Evolutionary conservation across 1,140 invertebrate genomes (phyloP).

Genomic region (Oppia nitens): DNA sequence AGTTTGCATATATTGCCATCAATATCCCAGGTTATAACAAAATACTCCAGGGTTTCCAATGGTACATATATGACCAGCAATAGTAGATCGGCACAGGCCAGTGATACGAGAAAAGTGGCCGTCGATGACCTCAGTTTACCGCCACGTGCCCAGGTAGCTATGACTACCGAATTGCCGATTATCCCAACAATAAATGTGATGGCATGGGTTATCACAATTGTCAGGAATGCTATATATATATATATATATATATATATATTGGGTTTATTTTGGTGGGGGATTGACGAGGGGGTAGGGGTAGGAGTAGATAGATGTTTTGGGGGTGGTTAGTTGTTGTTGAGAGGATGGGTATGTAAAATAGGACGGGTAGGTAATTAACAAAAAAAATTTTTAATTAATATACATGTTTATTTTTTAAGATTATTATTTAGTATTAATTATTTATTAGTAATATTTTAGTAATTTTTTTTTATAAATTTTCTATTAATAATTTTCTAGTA

Average conservation of each 20-base stretch:
- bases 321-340: too few species aligned
- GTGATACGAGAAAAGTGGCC: constrained; percentile 22
- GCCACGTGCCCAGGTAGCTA: constrained; percentile 18
- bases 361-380: too few species aligned
- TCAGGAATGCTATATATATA: constrained; percentile 21
- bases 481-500: too few species aligned
- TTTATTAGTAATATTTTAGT: too few species aligned
- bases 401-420: too few species aligned
- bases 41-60: constrained; percentile 23
- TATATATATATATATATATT: not conserved
- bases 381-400: too few species aligned
- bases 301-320: not conserved
- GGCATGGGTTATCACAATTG: constrained; percentile 28
- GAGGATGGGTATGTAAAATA: too few species aligned
- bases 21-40: constrained; percentile 21
- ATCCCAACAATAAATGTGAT: constrained; percentile 29
- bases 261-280: not conserved
- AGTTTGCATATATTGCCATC: constrained; percentile 21
- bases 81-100: constrained; percentile 22
- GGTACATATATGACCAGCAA: constrained; percentile 22
- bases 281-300: too few species aligned
- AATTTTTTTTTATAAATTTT: too few species aligned
- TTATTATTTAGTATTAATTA: too few species aligned
- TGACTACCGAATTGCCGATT: constrained; percentile 24
- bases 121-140: constrained; percentile 20